Conservation (phyloP, 2,888 invertebrate species). For the Dryadula phaetusa region DNA sequence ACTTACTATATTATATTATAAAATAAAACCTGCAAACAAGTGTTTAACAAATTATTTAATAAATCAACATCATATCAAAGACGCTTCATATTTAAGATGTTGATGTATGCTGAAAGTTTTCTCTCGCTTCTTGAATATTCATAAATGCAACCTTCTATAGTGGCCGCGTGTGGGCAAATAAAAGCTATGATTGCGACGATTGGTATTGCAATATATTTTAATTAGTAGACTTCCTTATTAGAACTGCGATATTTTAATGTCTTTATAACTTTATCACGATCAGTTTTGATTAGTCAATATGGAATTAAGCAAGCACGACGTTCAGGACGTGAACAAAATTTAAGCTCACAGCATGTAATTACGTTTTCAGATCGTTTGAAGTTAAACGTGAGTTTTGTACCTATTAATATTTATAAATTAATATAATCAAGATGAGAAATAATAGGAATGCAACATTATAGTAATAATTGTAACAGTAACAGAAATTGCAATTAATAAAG, state of each 20-base stretch:
- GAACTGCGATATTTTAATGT: conserved; percentile 32
- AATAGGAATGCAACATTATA: too few species aligned
- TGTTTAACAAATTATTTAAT: too few species aligned
- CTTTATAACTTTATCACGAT: conserved; percentile 37
- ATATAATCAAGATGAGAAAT: too few species aligned
- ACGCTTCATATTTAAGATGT: not conserved
- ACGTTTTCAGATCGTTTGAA: too few species aligned
- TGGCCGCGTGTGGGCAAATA: conserved; percentile 32
- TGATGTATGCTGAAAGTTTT: conserved; percentile 2
- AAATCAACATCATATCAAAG: too few species aligned
- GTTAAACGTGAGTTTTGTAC: too few species aligned
- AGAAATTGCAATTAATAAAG: too few species aligned
- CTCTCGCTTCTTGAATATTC: conserved; percentile 20
- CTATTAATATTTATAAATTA: not conserved
- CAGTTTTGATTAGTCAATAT: conserved; percentile 14
- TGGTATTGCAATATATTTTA: conserved; percentile 34
- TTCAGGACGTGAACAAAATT: not conserved
- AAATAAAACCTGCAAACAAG: too few species aligned
- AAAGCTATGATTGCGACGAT: conserved; percentile 28
- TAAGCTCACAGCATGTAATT: too few species aligned
- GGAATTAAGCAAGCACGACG: not conserved
- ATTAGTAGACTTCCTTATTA: conserved; percentile 35
- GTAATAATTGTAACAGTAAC: too few species aligned
- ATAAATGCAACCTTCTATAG: conserved; percentile 23
- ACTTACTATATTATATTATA: too few species aligned